Conservation (phyloP, 2,888 invertebrate genomes). For the Artemia sp. region DNA sequence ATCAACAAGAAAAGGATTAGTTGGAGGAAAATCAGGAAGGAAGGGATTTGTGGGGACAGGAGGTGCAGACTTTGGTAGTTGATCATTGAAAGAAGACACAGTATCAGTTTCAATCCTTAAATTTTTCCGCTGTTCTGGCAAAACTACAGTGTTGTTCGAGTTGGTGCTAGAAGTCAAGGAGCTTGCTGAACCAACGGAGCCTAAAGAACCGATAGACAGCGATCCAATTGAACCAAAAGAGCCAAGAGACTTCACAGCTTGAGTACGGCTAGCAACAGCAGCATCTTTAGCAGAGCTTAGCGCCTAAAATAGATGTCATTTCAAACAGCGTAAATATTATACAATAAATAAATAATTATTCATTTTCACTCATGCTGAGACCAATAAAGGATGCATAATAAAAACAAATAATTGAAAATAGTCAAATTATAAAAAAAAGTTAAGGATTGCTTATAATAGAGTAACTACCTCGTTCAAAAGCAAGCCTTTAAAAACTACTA, state of each 20-base stretch:
- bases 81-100: background rate
- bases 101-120: background rate
- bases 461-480: too few species aligned
- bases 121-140: background rate
- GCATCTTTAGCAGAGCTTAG: slow-evolving; percentile 20
- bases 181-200: slow-evolving; percentile 21
- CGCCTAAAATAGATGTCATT: slow-evolving; percentile 14
- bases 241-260: slow-evolving; percentile 17
- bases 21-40: background rate
- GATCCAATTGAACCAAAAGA: slow-evolving; percentile 22
- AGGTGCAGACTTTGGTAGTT: background rate
- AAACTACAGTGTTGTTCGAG: background rate
- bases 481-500: too few species aligned
- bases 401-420: too few species aligned
- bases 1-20: background rate
- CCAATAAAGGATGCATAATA: background rate
- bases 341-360: background rate
- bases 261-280: slow-evolving; percentile 11
- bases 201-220: slow-evolving; percentile 20
- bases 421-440: too few species aligned
- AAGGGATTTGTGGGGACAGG: background rate
- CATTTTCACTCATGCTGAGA: background rate
- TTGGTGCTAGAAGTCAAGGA: slow-evolving; percentile 18
- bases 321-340: background rate
- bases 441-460: too few species aligned